Evolutionary conservation across 2,888 invertebrate species (phyloP), one percentile per base, ranked within the genome.

Genomic region (Salticus scenicus): DNA sequence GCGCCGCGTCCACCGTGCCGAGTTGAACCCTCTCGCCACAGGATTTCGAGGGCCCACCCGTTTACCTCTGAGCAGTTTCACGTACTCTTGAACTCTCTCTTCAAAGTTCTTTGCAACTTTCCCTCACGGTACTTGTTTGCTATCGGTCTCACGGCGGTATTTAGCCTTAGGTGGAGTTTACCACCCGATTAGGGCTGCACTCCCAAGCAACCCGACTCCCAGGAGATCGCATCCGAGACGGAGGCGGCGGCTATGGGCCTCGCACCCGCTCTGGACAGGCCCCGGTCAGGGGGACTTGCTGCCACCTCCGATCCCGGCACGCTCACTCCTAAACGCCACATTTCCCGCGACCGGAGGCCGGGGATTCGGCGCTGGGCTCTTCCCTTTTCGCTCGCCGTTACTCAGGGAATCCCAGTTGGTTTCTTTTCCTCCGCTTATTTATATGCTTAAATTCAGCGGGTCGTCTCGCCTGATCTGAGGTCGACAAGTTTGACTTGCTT

Each of bases 101-200:
- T 93, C 93, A 93, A 93, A 94, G 93, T 94, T 92, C 93, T 94
- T 93, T 93, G 93, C 93, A 94, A 91, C 94, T 94, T 94, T 94
- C 93, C 93, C 93, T 94, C 93, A 93, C 93, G 93, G 93, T 93
- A 93, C 93, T 93, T 93, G 91, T 92, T 92, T 92, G 92, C 93
- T 94, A 94, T 94, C 93, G 93, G 93, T 93, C 93, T 93, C 93
- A 92, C 92, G 92, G 91, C 91, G 89, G 92, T 93, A 94, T 94
- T 94, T 93, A 92, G 92, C 91, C 91, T 92, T 92, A 90, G 91
- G 90, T 90, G 91, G 91, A 91, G 92, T 93, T 93, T 93, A 94
- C 93, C 93, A 92, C 93, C 93, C 91, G 90, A 92, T 93, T 93
- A 91, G 92, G 92, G 92, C 92, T 93, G 93, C 93, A 93, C 91